Evolutionary conservation across 2,888 invertebrate species (phyloP).

Genomic region (Zootermopsis nevadensis): DNA sequence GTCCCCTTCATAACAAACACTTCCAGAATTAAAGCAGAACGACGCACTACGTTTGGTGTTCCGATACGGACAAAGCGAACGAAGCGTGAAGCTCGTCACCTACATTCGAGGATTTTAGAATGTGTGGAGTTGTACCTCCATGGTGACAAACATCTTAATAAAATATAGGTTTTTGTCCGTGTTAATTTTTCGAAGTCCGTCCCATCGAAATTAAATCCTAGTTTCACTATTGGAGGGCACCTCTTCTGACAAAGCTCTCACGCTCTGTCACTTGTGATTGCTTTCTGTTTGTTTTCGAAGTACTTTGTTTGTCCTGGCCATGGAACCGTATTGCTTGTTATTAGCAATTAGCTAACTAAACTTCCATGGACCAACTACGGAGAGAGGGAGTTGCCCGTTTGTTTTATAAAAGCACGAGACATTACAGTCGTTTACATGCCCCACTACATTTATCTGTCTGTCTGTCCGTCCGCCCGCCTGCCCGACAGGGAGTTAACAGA

Average conservation of each 20-base stretch:
- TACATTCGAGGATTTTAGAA: too few relatives aligned
- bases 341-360: slow-evolving; percentile 44
- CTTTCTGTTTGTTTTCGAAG: slow-evolving; percentile 2
- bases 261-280: not conserved
- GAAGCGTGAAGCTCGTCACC: too few relatives aligned
- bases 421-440: slow-evolving; percentile 28
- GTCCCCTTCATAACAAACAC: too few relatives aligned
- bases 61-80: too few relatives aligned
- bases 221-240: too few relatives aligned
- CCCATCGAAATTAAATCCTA: too few relatives aligned
- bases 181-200: too few relatives aligned
- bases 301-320: not conserved
- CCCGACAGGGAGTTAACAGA: slow-evolving; percentile 26
- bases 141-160: too few relatives aligned
- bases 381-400: not conserved
- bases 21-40: too few relatives aligned
- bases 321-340: slow-evolving; percentile 42
- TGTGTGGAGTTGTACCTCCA: too few relatives aligned
- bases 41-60: too few relatives aligned
- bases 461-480: not conserved
- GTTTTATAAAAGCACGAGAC: slow-evolving; percentile 19
- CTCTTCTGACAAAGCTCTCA: not conserved
- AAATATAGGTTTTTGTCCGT: too few relatives aligned
- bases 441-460: slow-evolving; percentile 1
- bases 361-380: slow-evolving; percentile 21